These are phyloP conservation scores for Paracentrotus lividus DNA, from an alignment of 53 echinoderm and acorn worm species.

Conservation along the genomic window DNA sequence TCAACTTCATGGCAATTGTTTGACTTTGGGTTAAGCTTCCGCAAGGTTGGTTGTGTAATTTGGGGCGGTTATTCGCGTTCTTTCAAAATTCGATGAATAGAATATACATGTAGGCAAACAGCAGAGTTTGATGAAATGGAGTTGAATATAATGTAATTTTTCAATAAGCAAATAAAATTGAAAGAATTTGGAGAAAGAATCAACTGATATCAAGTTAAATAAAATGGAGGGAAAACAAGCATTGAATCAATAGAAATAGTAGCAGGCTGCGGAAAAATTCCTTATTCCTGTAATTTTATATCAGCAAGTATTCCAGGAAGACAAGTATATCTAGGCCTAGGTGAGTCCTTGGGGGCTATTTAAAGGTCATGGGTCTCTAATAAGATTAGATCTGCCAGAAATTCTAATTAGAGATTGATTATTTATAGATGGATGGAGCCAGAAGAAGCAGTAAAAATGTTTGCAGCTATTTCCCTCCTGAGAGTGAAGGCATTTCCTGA, in stretches of 20 bases:
- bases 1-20: too few species aligned
- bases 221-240: not conserved
- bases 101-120: not conserved
- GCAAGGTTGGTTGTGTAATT: too few species aligned
- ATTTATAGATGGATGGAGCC: slow-evolving; percentile 46
- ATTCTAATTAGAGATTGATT: slow-evolving; percentile 48
- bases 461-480: slow-evolving; percentile 29
- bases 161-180: too few species aligned
- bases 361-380: slow-evolving; percentile 6
- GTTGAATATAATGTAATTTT: too few species aligned
- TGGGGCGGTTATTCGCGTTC: too few species aligned
- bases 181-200: too few species aligned
- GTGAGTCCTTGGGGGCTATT: slow-evolving; percentile 21
- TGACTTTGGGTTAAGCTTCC: too few species aligned
- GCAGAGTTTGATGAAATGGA: too few species aligned
- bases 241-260: not conserved
- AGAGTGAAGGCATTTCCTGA: slow-evolving; percentile 61
- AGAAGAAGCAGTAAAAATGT: slow-evolving; percentile 34
- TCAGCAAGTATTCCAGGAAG: not conserved
- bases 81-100: too few species aligned
- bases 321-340: not conserved
- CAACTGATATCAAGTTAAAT: not conserved
- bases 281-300: not conserved
- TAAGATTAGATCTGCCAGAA: slow-evolving; percentile 52
- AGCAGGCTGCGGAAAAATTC: too few species aligned